Conservation (phyloP, 2,113 vertebrate species). For the Dicentrarchus labrax region DNA sequence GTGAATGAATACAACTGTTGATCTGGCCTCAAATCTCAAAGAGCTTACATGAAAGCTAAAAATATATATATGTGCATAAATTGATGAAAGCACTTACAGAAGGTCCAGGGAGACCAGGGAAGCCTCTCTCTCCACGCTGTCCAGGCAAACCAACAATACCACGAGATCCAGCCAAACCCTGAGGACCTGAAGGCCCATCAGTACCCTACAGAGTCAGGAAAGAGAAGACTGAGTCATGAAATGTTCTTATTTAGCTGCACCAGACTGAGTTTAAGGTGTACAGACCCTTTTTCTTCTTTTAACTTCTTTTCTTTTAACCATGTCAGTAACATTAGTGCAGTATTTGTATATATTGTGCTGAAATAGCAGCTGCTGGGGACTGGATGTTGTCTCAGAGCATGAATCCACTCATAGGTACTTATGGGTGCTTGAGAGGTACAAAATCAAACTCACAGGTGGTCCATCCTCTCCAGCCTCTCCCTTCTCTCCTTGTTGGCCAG, state of each 20-base stretch:
- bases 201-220: slow-evolving; percentile 84
- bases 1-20: background rate
- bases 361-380: background rate
- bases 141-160: slow-evolving; percentile 97
- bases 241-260: background rate
- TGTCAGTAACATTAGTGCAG: background rate
- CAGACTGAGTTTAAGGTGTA: background rate
- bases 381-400: slow-evolving; percentile 2
- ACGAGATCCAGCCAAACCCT: slow-evolving; percentile 91
- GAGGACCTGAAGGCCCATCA: slow-evolving; percentile 92
- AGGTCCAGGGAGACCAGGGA: slow-evolving; percentile 94
- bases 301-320: too few relatives aligned
- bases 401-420: background rate
- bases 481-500: slow-evolving; percentile 91
- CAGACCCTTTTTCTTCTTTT: background rate
- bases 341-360: background rate
- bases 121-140: slow-evolving; percentile 97
- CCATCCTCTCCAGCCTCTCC: slow-evolving; percentile 92
- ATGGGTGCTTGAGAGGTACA: background rate
- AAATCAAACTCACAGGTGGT: slow-evolving; percentile 82
- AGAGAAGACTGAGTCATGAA: slow-evolving; percentile 17
- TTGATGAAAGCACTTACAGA: slow-evolving; percentile 87
- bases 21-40: too few relatives aligned
- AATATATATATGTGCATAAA: background rate
- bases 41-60: background rate